phyloP scores from a whole-genome alignment of 2,113 vertebrate species.

The Tragelaphus strepsiceros region DNA sequence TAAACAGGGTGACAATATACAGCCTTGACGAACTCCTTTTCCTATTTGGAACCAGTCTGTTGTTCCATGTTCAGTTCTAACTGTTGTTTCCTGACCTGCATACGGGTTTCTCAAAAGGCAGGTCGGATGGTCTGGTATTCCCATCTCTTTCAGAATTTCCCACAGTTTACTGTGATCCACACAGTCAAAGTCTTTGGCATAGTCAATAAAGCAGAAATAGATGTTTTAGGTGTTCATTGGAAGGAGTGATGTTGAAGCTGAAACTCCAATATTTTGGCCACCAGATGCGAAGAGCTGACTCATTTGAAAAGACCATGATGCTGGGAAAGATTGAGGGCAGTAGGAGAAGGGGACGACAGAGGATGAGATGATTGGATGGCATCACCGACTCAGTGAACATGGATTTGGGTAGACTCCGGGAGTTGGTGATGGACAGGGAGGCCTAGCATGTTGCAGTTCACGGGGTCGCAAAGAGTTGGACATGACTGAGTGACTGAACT shows the following conservation, averaged over 20 bases:
- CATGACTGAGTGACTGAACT: not conserved
- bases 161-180: too few species aligned
- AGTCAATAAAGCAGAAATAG: too few species aligned
- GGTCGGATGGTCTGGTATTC: too few species aligned
- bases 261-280: not conserved
- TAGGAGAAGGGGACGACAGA: not conserved
- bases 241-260: not conserved
- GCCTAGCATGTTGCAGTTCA: too few species aligned
- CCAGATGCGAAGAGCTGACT: not conserved
- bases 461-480: rapidly evolving
- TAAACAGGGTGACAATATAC: too few species aligned
- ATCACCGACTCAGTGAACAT: not conserved
- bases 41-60: too few species aligned
- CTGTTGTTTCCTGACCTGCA: too few species aligned
- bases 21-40: too few species aligned
- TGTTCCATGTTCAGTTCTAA: too few species aligned
- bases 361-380: not conserved
- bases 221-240: not conserved
- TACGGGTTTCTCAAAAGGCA: too few species aligned
- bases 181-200: too few species aligned
- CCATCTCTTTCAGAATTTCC: too few species aligned
- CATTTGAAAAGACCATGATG: not conserved
- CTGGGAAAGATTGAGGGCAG: not conserved
- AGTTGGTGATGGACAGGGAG: not conserved
- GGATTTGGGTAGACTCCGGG: not conserved